Base-by-base conservation (phyloP, 2,113 vertebrate species). In the Vimba vimba region DNA sequence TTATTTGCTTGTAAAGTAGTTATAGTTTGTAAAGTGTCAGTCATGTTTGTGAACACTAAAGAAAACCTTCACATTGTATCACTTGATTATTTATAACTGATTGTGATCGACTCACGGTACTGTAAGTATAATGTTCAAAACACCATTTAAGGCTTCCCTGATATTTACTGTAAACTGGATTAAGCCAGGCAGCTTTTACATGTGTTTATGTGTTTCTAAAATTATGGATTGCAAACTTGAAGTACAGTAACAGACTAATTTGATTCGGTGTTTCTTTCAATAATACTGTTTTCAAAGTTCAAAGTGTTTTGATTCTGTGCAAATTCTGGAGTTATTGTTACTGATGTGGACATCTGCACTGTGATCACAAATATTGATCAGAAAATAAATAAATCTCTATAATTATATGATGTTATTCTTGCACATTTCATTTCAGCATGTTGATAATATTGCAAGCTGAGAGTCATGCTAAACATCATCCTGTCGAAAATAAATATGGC, bases 311-410 rank as follows among this genome's bases (percentile, higher is more conserved):
- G 33, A 43, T 30, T 79, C 30, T 79, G 47, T 43, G 25, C 9
- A 82, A 15, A 69, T 76, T 39, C 50, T 88, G 83, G 83, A 88
- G 87, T 77, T 85, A 68, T 39, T 87, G 87, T 85, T 85, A 85
- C 83, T 68, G 77, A 76, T 60, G 57, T 74, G 50, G 55, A 68
- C 21, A 33, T 79, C 1, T 80, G 33, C n/a, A 69, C 25, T 36
- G 8, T 76, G 83, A 76, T 85, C 47, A 85, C 60, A 85, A 73
- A 71, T 59, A 36, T 81, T 77, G 19, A 76, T 75, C 79, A 52
- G 19, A 6, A 43, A 47, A 66, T 0, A 78, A 76, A 85, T 76
- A 85, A 36, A 85, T 78, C 10, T 27, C 36, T 21, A 23, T 36
- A 59, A n/a, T 79, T 36, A 75, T 9, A 23, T 64, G 57, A 25